phyloP scores from a whole-genome alignment of 2,113 vertebrate species.

The Phalacrocorax brasilianus region DNA sequence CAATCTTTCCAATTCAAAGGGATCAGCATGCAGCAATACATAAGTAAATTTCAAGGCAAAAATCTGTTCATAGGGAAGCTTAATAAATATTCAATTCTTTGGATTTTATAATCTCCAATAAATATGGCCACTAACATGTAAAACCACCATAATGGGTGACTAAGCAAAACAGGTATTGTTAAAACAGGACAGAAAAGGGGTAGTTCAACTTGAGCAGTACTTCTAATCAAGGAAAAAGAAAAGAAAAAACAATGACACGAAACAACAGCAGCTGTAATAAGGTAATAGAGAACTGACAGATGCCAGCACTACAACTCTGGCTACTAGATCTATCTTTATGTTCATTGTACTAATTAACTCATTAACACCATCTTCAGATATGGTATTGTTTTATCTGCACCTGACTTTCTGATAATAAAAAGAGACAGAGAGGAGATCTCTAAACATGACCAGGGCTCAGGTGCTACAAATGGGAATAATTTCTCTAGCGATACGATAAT shows the following conservation, averaged over 20 bases:
- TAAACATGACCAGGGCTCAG: not conserved
- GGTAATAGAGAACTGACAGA: not conserved
- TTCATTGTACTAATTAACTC: constrained; percentile 25
- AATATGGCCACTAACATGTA: not conserved
- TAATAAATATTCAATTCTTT: not conserved
- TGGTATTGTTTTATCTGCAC: not conserved
- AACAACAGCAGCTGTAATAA: not conserved
- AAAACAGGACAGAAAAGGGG: not conserved
- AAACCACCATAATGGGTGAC: not conserved
- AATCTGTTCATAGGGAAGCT: not conserved
- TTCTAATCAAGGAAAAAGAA: not conserved
- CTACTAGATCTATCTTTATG: not conserved
- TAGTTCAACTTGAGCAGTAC: not conserved
- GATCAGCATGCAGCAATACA: not conserved
- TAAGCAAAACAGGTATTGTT: not conserved
- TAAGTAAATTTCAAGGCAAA: not conserved
- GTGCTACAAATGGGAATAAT: not conserved
- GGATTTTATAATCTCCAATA: not conserved
- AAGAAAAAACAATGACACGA: no score
- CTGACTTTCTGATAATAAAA: not conserved
- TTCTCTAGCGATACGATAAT: not conserved
- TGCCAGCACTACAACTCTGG: not conserved
- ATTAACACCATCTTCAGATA: constrained; percentile 22
- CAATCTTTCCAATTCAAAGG: not conserved
- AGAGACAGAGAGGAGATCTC: not conserved